Evolutionary conservation across 2,113 vertebrate genomes (phyloP).

Genomic region (Coturnix japonica): DNA sequence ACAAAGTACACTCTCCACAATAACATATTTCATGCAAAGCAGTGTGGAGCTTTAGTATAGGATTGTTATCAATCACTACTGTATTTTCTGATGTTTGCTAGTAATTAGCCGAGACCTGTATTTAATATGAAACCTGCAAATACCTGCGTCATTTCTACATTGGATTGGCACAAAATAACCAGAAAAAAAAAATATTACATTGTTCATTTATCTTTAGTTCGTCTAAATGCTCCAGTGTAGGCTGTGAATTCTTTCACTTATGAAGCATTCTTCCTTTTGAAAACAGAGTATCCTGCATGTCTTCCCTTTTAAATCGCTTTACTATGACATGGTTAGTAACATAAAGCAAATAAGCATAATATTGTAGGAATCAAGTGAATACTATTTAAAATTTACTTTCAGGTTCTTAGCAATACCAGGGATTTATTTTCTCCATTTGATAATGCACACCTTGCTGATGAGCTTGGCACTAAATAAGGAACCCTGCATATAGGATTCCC

Average conservation of each 20-base stretch:
- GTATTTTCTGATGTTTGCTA: background rate
- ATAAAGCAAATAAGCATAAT: background rate
- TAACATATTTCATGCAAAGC: background rate
- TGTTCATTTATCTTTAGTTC: background rate
- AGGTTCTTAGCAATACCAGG: background rate
- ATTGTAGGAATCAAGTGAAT: background rate
- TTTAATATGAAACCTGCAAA: background rate
- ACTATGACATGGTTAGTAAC: background rate
- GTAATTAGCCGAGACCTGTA: background rate
- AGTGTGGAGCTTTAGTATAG: background rate
- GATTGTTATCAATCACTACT: background rate
- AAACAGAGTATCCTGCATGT: background rate
- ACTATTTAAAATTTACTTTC: conserved; percentile 9
- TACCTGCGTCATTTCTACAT: background rate
- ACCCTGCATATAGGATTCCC: background rate
- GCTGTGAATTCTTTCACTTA: background rate
- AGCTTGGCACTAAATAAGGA: background rate
- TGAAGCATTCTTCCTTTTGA: background rate
- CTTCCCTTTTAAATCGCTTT: background rate
- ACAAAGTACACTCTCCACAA: background rate
- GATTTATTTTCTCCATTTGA: background rate
- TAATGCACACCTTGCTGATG: background rate
- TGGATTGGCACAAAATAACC: background rate
- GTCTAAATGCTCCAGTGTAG: background rate
- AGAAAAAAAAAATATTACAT: background rate